Evolutionary conservation across 2,797 vertebrate genomes (phyloP), one percentile per base, ranked within the genome.

Genomic region (Carapus acus): DNA sequence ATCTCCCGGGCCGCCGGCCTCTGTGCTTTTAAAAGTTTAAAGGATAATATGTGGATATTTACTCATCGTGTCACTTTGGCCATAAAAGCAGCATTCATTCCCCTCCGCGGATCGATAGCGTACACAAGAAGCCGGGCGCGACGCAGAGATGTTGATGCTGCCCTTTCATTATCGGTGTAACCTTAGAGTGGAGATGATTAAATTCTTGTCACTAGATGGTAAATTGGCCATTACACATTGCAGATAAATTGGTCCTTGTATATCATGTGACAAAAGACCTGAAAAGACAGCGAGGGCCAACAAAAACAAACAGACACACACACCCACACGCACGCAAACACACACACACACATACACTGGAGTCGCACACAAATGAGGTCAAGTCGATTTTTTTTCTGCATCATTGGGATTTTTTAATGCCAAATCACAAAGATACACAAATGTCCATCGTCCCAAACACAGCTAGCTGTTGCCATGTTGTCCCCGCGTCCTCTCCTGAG

Each of bases 61-160:
- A 82, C 77, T 83, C 74, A 72, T 73, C 66, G 68, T 81, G 78
- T 83, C 83, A 81, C 66, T 75, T 82, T 78, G n/a, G 71, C 71
- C 60, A 65, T 81, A 81, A 86, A 84, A 83, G 63, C 71, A 57
- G 58, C 74, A 62, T 78, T 73, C 40, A 60, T 73, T 76, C 47
- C 31, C 14, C 11, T 4, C n/a, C n/a, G 43, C 3, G 44, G 66
- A 85, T 86, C 80, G 43, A 86, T 87, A 65, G 4, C n/a, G 52
- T 69, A 73, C 75, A 73, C 76, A 75, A 77, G 65, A 46, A 58
- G 53, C 54, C 38, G 11, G 13, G 52, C 49, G 49, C 56, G 38
- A 69, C 66, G 61, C 66, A 57, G 50, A 73, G 67, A 82, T 80
- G 82, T 85, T 80, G 77, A 78, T 21, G 49, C 62, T 69, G 68